These are phyloP conservation scores for Tetanocera ferruginea DNA, from an alignment of 2,888 invertebrate species.

Conservation along the genomic window DNA sequence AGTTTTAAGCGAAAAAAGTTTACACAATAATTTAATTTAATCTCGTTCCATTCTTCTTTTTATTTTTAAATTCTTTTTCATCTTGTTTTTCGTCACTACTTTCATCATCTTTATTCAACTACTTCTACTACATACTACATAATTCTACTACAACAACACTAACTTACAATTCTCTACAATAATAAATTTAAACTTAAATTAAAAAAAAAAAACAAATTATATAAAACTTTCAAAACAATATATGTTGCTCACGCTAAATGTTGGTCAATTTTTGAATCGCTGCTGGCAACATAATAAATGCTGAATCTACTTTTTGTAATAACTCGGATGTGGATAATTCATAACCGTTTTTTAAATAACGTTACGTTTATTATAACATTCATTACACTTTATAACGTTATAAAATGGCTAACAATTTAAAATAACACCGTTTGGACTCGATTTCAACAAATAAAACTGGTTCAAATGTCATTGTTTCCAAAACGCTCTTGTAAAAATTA, in stretches of 20 bases:
- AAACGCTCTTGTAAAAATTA: not conserved
- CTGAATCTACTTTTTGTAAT: constrained; percentile 8
- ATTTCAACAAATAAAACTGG: constrained; percentile 2
- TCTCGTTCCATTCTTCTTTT: not conserved
- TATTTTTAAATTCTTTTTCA: not conserved
- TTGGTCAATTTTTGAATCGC: not conserved
- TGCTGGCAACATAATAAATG: constrained; percentile 3
- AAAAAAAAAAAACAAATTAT: constrained; percentile 16
- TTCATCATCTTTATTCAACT: constrained; percentile 20
- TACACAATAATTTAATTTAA: too few relatives aligned
- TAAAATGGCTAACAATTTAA: constrained; percentile 3
- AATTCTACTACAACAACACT: constrained; percentile 11
- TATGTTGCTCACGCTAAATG: constrained; percentile 25
- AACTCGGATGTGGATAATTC: constrained; percentile 17
- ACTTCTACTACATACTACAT: not conserved
- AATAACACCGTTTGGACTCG: constrained; percentile 19
- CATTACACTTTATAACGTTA: not conserved
- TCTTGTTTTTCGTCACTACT: not conserved
- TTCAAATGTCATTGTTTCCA: not conserved
- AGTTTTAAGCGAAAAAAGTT: too few relatives aligned
- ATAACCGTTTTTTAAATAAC: constrained; percentile 7
- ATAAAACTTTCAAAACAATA: constrained; percentile 10
- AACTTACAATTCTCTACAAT: not conserved
- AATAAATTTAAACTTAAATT: not conserved
- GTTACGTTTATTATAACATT: not conserved